Evolutionary conservation across 2,797 vertebrate genomes (phyloP), one percentile per base, ranked within the genome.

Genomic region (Spinus olivaceus): DNA sequence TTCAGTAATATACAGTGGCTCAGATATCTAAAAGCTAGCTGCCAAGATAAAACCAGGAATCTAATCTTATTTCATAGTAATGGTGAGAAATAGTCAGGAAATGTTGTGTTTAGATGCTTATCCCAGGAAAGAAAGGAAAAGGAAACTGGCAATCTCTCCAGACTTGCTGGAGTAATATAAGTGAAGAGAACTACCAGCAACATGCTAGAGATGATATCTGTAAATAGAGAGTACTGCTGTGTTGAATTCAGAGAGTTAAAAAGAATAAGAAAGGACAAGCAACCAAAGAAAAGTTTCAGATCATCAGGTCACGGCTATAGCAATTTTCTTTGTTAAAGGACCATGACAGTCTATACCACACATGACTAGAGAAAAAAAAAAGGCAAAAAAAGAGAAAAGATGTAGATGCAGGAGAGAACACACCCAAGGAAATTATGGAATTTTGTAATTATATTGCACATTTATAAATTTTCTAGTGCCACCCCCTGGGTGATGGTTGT

Each of bases 351-450:
- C n/a, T 53, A 30, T 9, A 63, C 4, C 15, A 64, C 8, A 49
- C 2, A 44, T 21, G 12, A 89, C 9, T 17, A 50, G 8, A 71
- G 0, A 72, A 47, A 6, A 30, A 42, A 41, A 22, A 30, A 4
- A 4, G 3, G 1, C 1, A 47, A 53, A 19, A 19, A 20, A 6
- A 7, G 0, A 3, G 10, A 3, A 3, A 18, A 8, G 1, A 19
- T 1, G 6, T 22, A 8, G 9, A 20, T 18, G 10, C 14, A 39
- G 30, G 6, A 53, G 7, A 70, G 39, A 47, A 51, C 9, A 46
- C 5, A 56, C 5, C 54, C 0, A 12, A 61, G 21, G 16, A 87
- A 73, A 73, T 53, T 0, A 53, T 4, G 80, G 37, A 46, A 37
- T 61, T 92, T 66, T 84, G 8, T 37, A 92, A 70, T 66, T 81